Base-by-base conservation (phyloP, 64 coral and sea anemone genomes). In the Anthopleura sola region DNA sequence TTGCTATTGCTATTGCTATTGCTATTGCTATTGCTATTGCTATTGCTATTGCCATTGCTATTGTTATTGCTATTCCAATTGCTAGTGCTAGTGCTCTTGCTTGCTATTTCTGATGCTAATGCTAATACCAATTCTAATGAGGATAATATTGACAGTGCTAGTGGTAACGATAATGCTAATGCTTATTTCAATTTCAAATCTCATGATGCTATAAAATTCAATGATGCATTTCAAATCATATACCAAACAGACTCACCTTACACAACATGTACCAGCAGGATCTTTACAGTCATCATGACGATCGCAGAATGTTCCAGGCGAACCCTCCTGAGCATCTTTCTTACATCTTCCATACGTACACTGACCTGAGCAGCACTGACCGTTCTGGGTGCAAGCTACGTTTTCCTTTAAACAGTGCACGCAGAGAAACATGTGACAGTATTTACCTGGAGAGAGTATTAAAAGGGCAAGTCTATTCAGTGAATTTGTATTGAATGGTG, bases 361-460 rank as follows among this genome's bases (percentile, higher is more conserved):
- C 80, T 99, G 97, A 32, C 97, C 97, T 19, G 82, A 82, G 56
- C 97, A 99, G 60, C 97, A 99, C 76, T 99, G 97, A 49, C 97
- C 97, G 77, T 99, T 99, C 32, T 99, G 97, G 18, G 97, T 99
- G 56, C 97, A 99, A 54, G 97, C 97, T 2, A 99, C 97, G 60
- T 99, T 99, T 68, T 99, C 97, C 69, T 99, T 99, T 60, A 99
- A 84, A 78, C 97, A 99, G 68, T 99, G 97, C 36, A 99, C 97
- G 44, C 97, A 99, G 24, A 99, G 90, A 57, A 99, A 99, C 97
- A 99, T 99, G 80, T 99, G 97, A 56, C 97, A 99, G 39, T 99
- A 99, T 49, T 79, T 91, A 23, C 84, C 97, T 99, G 55, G 53
- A 85, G 71, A 36, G 6, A 23, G 47, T n/a, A 44, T 1, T 71